Evolutionary conservation across 2,888 invertebrate genomes (phyloP).

Genomic region (Pollenia griseotomentosa): DNA sequence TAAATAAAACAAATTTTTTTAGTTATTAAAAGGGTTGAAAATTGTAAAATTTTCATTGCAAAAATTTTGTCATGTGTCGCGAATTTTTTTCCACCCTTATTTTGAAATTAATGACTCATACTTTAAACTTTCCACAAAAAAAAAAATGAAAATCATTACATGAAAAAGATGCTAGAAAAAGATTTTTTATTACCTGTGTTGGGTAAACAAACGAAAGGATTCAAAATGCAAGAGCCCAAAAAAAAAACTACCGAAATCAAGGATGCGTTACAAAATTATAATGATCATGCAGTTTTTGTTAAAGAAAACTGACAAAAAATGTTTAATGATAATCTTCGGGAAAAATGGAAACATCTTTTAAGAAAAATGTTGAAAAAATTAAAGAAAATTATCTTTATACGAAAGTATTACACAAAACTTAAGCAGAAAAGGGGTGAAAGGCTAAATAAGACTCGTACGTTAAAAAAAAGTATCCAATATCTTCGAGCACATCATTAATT

Average conservation of each 20-base stretch:
- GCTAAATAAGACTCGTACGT: neutral
- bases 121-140: constrained; percentile 26
- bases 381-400: constrained; percentile 10
- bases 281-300: constrained; percentile 49
- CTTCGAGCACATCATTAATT: constrained; percentile 80
- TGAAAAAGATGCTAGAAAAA: constrained; percentile 37
- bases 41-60: constrained; percentile 28
- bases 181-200: constrained; percentile 76
- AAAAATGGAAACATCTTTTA: constrained; percentile 32
- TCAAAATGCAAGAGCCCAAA: constrained; percentile 47
- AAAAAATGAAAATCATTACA: constrained; percentile 29
- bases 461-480: constrained; percentile 72
- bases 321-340: constrained; percentile 31
- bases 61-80: constrained; percentile 31
- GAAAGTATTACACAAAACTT: neutral
- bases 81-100: constrained; percentile 43
- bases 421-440: constrained; percentile 35
- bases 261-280: constrained; percentile 61
- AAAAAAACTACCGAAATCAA: constrained; percentile 36
- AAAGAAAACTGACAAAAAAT: constrained; percentile 29
- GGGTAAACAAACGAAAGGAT: constrained; percentile 76
- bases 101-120: constrained; percentile 61
- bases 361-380: constrained; percentile 38
- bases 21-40: constrained; percentile 52
- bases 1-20: too few species aligned